Evolutionary conservation across 92 coral and sea anemone species (phyloP), one percentile per base, ranked within the genome.

Genomic region (Galaxea fascicularis): DNA sequence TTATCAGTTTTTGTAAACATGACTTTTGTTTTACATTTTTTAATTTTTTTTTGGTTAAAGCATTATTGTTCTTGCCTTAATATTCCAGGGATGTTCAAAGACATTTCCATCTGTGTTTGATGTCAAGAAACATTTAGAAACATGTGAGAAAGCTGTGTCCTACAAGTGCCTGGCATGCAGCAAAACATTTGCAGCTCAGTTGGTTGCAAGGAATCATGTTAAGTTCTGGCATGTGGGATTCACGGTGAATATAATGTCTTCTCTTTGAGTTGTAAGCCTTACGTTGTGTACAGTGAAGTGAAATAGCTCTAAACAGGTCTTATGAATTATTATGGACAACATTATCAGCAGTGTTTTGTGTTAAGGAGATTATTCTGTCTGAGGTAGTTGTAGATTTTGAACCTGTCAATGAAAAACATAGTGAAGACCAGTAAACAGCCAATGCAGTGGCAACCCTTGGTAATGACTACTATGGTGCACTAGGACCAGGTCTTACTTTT

Each of bases 151-250:
- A 25, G 68, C 70, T 17, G 14, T 52, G 15, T 80, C 90, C 12
- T 85, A 66, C 74, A 72, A 77, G 72, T 91, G 95, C 30, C 75
- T 84, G 28, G 76, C 82, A 12, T 91, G 95, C 71, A 57, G 31
- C 25, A 80, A 68, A 27, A 70, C 29, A 0, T 91, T 54, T 82
- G 26, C 31, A 7, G 20, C 82, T n/a, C 26, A 63, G 16, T 30
- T 28, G 35, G 72, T 85, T 39, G 85, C 87, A 11, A 59, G 89
- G 49, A 56, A 76, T 8, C 95, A 91, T 58, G 75, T 91, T 10
- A 44, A 28, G 14, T 25, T 4, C 41, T 60, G 27, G 12, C 84
- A 85, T 49, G 81, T 72, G 10, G 81, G 74, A 65, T 64, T 27
- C 64, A 47, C 20, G 74, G 87, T 83, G 63, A 83, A 22, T 39